Evolutionary conservation across 1,140 invertebrate species (phyloP).

Genomic region (Hylaeus anthracinus): DNA sequence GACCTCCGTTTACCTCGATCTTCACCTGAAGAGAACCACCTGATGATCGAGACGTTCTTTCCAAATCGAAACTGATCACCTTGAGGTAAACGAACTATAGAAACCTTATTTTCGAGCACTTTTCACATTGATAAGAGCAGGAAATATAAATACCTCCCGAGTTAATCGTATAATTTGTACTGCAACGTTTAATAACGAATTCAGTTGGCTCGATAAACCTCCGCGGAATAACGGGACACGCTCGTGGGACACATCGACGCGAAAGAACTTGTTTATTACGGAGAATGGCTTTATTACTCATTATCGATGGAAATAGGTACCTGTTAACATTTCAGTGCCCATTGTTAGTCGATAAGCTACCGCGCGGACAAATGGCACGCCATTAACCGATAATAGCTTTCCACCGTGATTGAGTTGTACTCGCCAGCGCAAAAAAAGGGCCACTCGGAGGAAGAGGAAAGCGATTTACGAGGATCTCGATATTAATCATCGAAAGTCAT

Average conservation of each 20-base stretch:
- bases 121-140: no score
- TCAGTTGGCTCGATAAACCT: no score
- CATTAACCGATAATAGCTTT: conserved; percentile 31
- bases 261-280: conserved; percentile 8
- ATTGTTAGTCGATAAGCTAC: conserved; percentile 21
- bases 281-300: conserved; percentile 52
- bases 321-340: conserved; percentile 48
- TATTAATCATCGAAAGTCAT: conserved; percentile 39
- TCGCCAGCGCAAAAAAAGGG: neutral
- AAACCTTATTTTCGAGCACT: no score
- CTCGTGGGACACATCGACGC: conserved; percentile 26
- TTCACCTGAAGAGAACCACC: no score
- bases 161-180: no score
- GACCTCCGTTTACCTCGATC: no score
- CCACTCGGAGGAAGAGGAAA: conserved; percentile 28
- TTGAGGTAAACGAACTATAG: no score
- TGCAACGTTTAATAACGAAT: no score
- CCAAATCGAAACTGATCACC: no score
- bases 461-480: conserved; percentile 35
- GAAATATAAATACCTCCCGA: no score
- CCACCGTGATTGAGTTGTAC: conserved; percentile 9
- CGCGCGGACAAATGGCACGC: no score
- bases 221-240: conserved; percentile 14
- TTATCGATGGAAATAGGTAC: conserved; percentile 33
- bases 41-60: no score